A percentile compares a stretch with the other conserved stretches of the same genome.
phyloP scores from a whole-genome alignment of 2,797 vertebrate species.

The Acrocephalus scirpaceus region DNA sequence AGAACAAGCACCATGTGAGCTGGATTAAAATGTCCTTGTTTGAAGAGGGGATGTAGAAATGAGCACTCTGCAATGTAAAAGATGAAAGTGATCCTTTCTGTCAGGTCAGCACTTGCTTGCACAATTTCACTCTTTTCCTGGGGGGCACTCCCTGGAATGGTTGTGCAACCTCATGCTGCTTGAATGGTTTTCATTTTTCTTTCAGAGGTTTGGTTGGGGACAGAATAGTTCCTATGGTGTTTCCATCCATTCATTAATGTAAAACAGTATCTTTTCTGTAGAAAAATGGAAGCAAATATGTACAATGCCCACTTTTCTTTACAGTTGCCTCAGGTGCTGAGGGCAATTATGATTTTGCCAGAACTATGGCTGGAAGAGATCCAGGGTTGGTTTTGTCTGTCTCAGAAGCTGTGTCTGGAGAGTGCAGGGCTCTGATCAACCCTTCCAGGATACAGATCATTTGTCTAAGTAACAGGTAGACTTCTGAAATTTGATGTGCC shows the following conservation, averaged over 20 bases:
- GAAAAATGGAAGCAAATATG: background rate
- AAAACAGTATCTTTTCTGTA: background rate
- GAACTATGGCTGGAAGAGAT: background rate
- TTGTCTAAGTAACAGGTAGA: background rate
- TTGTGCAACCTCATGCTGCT: background rate
- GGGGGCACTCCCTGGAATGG: background rate
- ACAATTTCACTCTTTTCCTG: background rate
- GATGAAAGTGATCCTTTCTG: background rate
- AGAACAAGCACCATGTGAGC: background rate
- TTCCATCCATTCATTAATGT: background rate
- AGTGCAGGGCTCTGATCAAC: background rate
- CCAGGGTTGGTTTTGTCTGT: background rate
- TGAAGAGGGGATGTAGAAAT: background rate
- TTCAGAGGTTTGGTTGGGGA: background rate
- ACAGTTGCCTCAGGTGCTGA: background rate
- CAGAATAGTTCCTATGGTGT: background rate
- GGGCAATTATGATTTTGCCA: background rate
- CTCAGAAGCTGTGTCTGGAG: background rate
- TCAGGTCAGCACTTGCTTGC: background rate
- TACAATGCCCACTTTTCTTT: background rate
- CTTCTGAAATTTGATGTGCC: background rate
- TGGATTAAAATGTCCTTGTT: background rate
- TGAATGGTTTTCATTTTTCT: background rate
- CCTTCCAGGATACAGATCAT: background rate
- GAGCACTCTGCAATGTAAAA: background rate